Evolutionary conservation across 2,797 vertebrate genomes (phyloP).

Genomic region (Podarcis lilfordi): DNA sequence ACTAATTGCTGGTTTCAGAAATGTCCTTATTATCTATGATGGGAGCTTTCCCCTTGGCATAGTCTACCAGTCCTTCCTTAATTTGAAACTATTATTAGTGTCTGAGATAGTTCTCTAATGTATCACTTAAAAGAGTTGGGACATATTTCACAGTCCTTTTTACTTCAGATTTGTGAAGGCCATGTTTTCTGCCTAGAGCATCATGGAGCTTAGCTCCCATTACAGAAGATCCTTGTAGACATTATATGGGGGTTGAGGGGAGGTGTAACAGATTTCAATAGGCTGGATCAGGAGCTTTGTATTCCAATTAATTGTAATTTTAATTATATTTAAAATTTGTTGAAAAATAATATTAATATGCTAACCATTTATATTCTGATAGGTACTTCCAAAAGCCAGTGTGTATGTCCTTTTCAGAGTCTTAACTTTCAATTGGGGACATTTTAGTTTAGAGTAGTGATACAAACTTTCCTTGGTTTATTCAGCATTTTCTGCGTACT

Average conservation of each 20-base stretch:
- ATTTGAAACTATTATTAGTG: not conserved
- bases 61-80: conserved; percentile 1
- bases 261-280: not conserved
- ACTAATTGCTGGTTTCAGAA: conserved; percentile 31
- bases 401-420: not conserved
- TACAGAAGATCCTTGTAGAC: conserved; percentile 4
- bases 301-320: conserved; percentile 9
- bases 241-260: too few relatives aligned
- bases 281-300: not conserved
- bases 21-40: conserved; percentile 46
- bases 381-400: not conserved
- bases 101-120: conserved; percentile 20
- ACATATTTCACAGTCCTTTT: conserved; percentile 19
- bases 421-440: not conserved
- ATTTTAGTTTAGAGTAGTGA: not conserved
- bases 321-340: not conserved
- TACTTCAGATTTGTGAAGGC: conserved; percentile 6
- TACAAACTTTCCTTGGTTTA: not conserved
- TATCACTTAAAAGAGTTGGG: conserved; percentile 24
- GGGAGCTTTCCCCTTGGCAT: conserved; percentile 10
- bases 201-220: not conserved
- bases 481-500: not conserved
- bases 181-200: not conserved
- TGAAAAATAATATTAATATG: not conserved
- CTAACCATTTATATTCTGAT: not conserved